Evolutionary conservation across 1,140 invertebrate species (phyloP), one percentile per base, ranked within the genome.

Genomic region (Heliconius congener): DNA sequence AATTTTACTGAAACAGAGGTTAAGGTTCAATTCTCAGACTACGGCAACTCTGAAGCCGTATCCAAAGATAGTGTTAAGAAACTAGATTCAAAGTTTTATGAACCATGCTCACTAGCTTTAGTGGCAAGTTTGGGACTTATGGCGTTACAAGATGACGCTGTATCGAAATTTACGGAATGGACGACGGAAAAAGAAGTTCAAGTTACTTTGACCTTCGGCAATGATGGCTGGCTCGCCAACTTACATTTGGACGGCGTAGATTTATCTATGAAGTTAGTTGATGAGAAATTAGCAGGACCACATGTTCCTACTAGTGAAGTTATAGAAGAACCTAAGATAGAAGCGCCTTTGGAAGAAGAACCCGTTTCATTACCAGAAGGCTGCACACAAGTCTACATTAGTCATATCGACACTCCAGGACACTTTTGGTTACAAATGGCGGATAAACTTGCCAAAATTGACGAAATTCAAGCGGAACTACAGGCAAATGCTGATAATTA

Each of bases 11-110:
- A 92, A 19, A 90, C 92, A n/a, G 87, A 94, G 19, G 88, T 95
- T 3, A 95, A 94, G 78, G 96, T 98, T 0, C 92, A 95, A 13
- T 98, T 97, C 89, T 90, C 97, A 6, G 97, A 98, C 89, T 98
- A 97, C 91, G 97, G 97, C 13, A 97, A 98, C 89, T 95, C 95
- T 39, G 97, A 97, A 90, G 93, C 87, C 37, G 89, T 97, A 0
- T 70, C 93, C 2, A 89, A 93, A 27, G 87, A 90, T 1, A 86
- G 90, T 13, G 82, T 97, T 0, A 95, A 95, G 79, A 82, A 87
- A 39, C 88, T 96, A 19, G 95, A 96, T 23, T 73, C 93, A 5
- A 87, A 93, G 73, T 97, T 97, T 87, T 95, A 94, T 78, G 87
- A 91, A 37, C 95, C 94, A 0, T 95, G 96, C 79, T 92, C 95